Percentiles rank a stretch among this genome's conserved stretches.
These are phyloP conservation scores for Chondrosia reniformis DNA, from an alignment of 37 sponge, comb jelly and placozoan genomes.

Conservation along the genomic window DNA sequence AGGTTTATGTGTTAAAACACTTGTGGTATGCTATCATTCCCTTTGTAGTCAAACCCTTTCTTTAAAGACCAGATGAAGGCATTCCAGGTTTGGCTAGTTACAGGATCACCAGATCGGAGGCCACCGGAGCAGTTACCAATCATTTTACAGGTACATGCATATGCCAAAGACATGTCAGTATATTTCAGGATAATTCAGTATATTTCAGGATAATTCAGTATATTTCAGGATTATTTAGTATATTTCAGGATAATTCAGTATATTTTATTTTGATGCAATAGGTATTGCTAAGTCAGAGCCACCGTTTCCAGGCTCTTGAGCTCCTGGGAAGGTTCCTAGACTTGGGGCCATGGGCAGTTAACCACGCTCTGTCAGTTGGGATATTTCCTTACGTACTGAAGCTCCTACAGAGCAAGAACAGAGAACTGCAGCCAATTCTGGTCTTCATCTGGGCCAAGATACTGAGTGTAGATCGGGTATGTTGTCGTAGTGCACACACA, in stretches of 20 bases:
- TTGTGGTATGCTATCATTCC: background rate
- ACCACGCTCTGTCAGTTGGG: constrained; percentile 87
- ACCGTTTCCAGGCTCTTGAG: constrained; percentile 89
- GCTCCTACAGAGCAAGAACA: constrained; percentile 85
- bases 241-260: too few species aligned
- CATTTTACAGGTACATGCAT: constrained; percentile 78
- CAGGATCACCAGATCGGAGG: constrained; percentile 26
- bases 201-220: too few species aligned
- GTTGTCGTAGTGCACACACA: too few species aligned
- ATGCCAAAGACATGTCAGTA: too few species aligned
- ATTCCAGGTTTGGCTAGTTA: constrained; percentile 91
- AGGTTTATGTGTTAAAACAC: too few species aligned
- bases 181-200: too few species aligned
- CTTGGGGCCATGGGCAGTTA: constrained; percentile 90
- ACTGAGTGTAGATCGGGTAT: constrained; percentile 76
- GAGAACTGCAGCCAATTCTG: constrained; percentile 89
- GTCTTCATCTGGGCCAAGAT: constrained; percentile 99
- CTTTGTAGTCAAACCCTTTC: constrained; percentile 79
- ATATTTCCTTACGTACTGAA: constrained; percentile 97
- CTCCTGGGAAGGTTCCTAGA: constrained; percentile 90
- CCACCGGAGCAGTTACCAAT: constrained; percentile 95
- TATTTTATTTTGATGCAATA: constrained; percentile 4
- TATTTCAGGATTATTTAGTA: too few species aligned
- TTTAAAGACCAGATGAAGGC: constrained; percentile 92
- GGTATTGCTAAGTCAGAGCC: constrained; percentile 91